Percentiles rank a stretch among this genome's conserved stretches.
phyloP scores from a whole-genome alignment of 1,140 invertebrate species.

The Bombus balteatus region DNA sequence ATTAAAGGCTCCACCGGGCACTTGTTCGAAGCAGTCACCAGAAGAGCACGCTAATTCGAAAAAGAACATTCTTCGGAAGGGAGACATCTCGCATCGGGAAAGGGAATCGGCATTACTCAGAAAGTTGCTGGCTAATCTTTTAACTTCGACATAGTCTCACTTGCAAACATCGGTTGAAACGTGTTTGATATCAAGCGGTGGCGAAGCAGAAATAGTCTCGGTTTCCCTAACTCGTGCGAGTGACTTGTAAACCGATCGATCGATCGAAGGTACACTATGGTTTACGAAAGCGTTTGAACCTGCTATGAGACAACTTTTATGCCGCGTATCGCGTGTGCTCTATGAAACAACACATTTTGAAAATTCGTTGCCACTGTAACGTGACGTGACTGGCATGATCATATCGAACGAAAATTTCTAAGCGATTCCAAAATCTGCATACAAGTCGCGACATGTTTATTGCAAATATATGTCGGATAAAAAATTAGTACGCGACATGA shows the following conservation, averaged over 20 bases:
- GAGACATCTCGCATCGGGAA: conserved; percentile 29
- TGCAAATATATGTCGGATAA: too few relatives aligned
- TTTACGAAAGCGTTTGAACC: too few relatives aligned
- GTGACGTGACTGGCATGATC: too few relatives aligned
- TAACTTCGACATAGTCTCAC: background rate
- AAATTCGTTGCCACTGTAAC: too few relatives aligned
- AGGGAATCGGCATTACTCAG: background rate
- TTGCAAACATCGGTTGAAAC: background rate
- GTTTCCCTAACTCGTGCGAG: conserved; percentile 2
- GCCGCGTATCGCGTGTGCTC: too few relatives aligned
- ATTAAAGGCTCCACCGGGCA: background rate
- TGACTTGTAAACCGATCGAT: background rate
- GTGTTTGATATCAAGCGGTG: background rate
- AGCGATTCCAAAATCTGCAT: too few relatives aligned
- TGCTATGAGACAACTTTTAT: too few relatives aligned
- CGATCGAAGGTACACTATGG: too few relatives aligned
- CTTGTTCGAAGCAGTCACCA: background rate
- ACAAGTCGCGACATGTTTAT: too few relatives aligned
- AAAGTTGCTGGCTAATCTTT: background rate
- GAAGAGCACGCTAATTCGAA: conserved; percentile 35
- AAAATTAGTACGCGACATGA: too few relatives aligned
- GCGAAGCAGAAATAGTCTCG: background rate
- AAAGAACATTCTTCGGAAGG: conserved; percentile 5
- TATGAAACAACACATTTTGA: too few relatives aligned
- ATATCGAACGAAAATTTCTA: too few relatives aligned